Percentiles rank a stretch among this genome's conserved stretches.
Conservation (phyloP, 30 jellyfish, hydroid and myxozoan genomes). For the Catostylus mosaicus region DNA sequence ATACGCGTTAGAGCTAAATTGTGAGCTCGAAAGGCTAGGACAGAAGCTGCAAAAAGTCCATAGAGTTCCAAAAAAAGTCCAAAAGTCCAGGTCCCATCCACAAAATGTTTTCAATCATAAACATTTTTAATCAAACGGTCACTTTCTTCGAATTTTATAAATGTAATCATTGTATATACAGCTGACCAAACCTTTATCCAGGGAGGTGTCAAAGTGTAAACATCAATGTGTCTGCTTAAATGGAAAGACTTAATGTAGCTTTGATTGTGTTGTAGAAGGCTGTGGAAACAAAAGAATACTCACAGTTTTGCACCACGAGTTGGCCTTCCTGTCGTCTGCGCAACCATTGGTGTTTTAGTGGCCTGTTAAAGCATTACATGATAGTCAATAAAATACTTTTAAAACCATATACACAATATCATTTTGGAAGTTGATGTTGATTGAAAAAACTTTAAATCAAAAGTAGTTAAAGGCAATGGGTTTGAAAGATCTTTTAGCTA, state of each 20-base stretch:
- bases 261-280: background rate
- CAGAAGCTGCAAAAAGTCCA: no score
- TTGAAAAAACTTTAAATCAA: background rate
- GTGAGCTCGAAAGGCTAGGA: no score
- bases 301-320: constrained; percentile 70
- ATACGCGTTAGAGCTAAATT: no score
- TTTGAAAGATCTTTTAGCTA: no score
- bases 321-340: constrained; percentile 45
- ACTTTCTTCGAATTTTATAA: background rate
- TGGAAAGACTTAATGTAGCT: background rate
- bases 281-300: background rate
- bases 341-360: constrained; percentile 28
- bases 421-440: background rate
- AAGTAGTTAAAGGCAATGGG: background rate
- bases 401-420: background rate
- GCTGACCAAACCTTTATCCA: background rate
- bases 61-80: no score
- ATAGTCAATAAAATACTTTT: no score
- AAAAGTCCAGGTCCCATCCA: no score
- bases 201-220: background rate
- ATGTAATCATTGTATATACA: background rate
- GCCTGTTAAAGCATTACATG: constrained; percentile 19
- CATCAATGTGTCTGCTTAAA: no score
- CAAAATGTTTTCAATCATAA: no score
- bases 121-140: background rate